Percentiles rank a stretch among this genome's conserved stretches.
Evolutionary conservation across 2,113 vertebrate genomes (phyloP).

Genomic region (Sisor rabdophorus): DNA sequence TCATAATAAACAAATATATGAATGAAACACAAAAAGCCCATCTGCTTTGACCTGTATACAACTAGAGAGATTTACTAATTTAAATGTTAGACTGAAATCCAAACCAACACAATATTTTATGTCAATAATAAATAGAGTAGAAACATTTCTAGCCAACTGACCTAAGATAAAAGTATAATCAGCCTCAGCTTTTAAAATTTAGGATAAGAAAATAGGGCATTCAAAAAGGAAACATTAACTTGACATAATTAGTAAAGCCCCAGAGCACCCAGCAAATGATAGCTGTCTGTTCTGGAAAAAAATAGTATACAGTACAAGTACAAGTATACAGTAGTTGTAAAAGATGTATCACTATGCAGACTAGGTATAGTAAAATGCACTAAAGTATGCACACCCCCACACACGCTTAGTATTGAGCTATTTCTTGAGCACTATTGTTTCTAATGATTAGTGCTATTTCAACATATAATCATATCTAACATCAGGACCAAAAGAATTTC

Average conservation of each 20-base stretch:
- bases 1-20: neutral
- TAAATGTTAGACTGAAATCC: constrained; percentile 13
- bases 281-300: constrained; percentile 49
- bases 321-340: constrained; percentile 31
- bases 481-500: neutral
- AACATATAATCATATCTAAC: neutral
- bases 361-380: constrained; percentile 17
- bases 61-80: constrained; percentile 23
- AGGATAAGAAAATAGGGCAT: constrained; percentile 62
- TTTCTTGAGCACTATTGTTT: neutral
- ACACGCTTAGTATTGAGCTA: neutral
- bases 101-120: neutral
- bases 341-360: constrained; percentile 33
- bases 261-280: constrained; percentile 57
- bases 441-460: neutral
- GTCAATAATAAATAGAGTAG: neutral
- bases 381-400: neutral
- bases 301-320: too few relatives aligned
- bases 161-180: constrained; percentile 34
- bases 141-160: constrained; percentile 22
- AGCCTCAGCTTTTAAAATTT: constrained; percentile 49
- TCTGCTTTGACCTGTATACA: neutral
- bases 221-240: constrained; percentile 56
- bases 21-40: neutral
- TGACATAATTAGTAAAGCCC: constrained; percentile 59